Conservation (phyloP, 2,113 vertebrate genomes). For the Canis aureus region DNA sequence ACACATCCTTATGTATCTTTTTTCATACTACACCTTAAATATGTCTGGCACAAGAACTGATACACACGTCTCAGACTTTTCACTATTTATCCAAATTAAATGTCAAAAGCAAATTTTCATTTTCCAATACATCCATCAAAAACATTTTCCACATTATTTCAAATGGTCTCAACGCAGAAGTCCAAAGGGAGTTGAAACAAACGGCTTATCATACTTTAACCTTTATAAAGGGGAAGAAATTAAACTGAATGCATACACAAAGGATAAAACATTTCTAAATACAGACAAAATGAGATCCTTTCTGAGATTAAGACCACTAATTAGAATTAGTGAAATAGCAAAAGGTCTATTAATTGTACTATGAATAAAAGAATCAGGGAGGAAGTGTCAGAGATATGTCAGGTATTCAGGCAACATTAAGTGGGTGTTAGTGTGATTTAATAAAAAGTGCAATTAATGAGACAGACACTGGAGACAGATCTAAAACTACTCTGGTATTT, state of each 20-base stretch:
- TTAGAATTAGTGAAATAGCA: background rate
- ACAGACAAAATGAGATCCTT: background rate
- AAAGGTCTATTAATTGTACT: background rate
- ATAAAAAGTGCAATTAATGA: background rate
- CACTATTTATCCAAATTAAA: constrained; percentile 50
- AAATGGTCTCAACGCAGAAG: background rate
- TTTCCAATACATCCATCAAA: background rate
- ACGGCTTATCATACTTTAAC: background rate
- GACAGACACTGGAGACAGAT: background rate
- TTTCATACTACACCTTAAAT: background rate
- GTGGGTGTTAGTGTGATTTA: background rate
- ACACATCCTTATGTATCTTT: background rate
- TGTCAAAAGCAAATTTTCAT: background rate
- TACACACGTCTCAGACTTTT: background rate
- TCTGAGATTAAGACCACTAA: background rate
- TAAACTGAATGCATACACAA: background rate
- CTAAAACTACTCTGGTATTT: background rate
- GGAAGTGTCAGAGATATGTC: background rate
- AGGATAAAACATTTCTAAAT: background rate
- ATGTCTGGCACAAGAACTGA: background rate
- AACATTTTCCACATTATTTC: background rate
- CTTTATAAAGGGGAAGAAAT: background rate
- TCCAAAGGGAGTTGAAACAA: constrained; percentile 14
- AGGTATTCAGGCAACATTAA: background rate
- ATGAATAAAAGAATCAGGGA: constrained; percentile 17